Percentiles rank a stretch among this genome's conserved stretches.
Evolutionary conservation across 1,140 invertebrate species (phyloP).

Genomic region (Monomorium pharaonis): DNA sequence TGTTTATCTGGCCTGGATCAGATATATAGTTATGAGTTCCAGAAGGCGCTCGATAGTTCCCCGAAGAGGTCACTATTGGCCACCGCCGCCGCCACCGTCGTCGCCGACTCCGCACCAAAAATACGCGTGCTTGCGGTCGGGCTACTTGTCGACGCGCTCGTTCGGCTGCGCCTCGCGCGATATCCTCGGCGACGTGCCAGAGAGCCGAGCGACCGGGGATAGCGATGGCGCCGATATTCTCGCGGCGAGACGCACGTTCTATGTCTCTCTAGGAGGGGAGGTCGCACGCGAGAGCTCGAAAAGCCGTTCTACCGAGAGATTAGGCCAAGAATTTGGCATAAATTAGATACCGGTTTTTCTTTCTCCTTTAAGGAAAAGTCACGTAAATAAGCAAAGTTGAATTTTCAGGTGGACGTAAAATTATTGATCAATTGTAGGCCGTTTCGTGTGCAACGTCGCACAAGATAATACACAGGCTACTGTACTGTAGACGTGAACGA

Average conservation of each 20-base stretch:
- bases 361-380: background rate
- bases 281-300: too few relatives aligned
- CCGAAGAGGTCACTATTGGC: slow-evolving; percentile 81
- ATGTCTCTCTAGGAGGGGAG: background rate
- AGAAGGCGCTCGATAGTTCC: slow-evolving; percentile 82
- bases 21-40: slow-evolving; percentile 83
- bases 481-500: background rate
- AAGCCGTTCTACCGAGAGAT: background rate
- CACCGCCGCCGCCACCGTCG: slow-evolving; percentile 58
- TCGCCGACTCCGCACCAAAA: slow-evolving; percentile 68
- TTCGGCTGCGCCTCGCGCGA: slow-evolving; percentile 45
- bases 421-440: background rate
- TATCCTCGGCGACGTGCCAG: slow-evolving; percentile 62
- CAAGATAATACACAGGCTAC: background rate
- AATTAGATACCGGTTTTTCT: background rate
- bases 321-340: background rate
- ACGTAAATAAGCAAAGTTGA: background rate
- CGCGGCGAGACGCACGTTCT: background rate
- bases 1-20: slow-evolving; percentile 83
- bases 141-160: slow-evolving; percentile 56
- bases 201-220: slow-evolving; percentile 44
- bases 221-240: slow-evolving; percentile 47
- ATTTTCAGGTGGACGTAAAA: background rate
- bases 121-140: slow-evolving; percentile 61
- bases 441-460: background rate